Percentiles rank a stretch among this genome's conserved stretches.
These are phyloP conservation scores for Pachydiplax longipennis DNA, from an alignment of 2,888 invertebrate species.

Conservation along the genomic window DNA sequence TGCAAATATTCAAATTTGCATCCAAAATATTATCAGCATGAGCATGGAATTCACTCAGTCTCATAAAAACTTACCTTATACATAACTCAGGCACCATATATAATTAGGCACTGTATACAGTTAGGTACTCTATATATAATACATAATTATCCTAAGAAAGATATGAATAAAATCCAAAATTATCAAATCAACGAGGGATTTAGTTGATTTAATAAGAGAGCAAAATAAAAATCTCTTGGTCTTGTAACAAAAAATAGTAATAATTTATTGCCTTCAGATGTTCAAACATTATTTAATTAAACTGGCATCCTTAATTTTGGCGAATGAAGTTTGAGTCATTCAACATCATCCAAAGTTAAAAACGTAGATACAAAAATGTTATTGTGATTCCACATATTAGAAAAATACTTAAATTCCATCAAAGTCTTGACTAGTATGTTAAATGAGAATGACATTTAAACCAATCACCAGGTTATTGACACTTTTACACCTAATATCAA, in stretches of 20 bases:
- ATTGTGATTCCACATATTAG: neutral
- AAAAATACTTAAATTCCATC: conserved; percentile 4
- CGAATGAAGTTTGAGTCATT: neutral
- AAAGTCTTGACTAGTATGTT: conserved; percentile 34
- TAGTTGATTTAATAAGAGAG: no score
- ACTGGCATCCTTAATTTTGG: neutral
- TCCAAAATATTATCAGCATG: no score
- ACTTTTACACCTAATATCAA: neutral
- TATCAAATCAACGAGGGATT: no score
- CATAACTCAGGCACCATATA: no score
- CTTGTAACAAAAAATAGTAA: conserved; percentile 25
- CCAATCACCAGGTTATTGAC: conserved; percentile 35
- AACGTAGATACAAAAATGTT: neutral
- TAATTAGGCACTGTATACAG: no score
- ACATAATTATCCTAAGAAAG: no score
- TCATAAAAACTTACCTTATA: no score
- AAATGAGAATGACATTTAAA: conserved; percentile 13
- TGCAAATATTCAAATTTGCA: no score
- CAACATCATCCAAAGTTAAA: neutral
- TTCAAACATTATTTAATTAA: neutral
- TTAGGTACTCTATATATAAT: no score
- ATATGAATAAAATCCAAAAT: no score
- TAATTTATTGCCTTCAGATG: conserved; percentile 13
- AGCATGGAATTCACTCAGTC: no score
- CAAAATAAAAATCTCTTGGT: neutral